Evolutionary conservation across 2,888 invertebrate genomes (phyloP), one percentile per base, ranked within the genome.

Genomic region (Tillus elongatus): DNA sequence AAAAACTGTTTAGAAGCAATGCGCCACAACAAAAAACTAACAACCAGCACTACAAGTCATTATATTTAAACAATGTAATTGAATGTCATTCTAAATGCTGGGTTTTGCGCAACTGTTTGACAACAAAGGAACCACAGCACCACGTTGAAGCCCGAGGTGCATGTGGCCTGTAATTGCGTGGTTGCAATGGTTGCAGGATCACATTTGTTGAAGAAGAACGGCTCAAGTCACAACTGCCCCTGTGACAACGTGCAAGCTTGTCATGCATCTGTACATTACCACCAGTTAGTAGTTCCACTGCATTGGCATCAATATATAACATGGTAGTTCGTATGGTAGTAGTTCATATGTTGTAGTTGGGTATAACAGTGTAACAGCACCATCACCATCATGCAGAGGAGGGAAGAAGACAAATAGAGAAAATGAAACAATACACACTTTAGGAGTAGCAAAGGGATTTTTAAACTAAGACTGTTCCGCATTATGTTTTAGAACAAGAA

Each of bases 41-140:
- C n/a, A n/a, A n/a, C n/a, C n/a, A n/a, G n/a, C n/a, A n/a, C n/a
- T n/a, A n/a, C n/a, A n/a, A n/a, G n/a, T n/a, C n/a, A n/a, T n/a
- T n/a, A n/a, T n/a, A n/a, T n/a, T n/a, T n/a, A n/a, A n/a, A n/a
- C n/a, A n/a, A n/a, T n/a, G n/a, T n/a, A n/a, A n/a, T n/a, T n/a
- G n/a, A n/a, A n/a, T n/a, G n/a, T n/a, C n/a, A n/a, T n/a, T 80
- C 80, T 67, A 78, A 74, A 60, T 79, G 79, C 60, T 83, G 81
- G 36, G 82, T 79, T 66, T 81, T 81, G 53, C 77, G 76, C 68
- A 83, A 75, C 52, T 83, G 82, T 64, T 79, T 79, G 61, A 74
- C 68, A 46, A 83, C 82, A 67, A 83, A 81, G 50, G 79, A 76
- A 60, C 82, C 83, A 64, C 84, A 83, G 65, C 84, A 84, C 83